A percentile compares a stretch with the other conserved stretches of the same genome.
phyloP scores from a whole-genome alignment of 2,113 vertebrate species.

The Platichthys stellatus region DNA sequence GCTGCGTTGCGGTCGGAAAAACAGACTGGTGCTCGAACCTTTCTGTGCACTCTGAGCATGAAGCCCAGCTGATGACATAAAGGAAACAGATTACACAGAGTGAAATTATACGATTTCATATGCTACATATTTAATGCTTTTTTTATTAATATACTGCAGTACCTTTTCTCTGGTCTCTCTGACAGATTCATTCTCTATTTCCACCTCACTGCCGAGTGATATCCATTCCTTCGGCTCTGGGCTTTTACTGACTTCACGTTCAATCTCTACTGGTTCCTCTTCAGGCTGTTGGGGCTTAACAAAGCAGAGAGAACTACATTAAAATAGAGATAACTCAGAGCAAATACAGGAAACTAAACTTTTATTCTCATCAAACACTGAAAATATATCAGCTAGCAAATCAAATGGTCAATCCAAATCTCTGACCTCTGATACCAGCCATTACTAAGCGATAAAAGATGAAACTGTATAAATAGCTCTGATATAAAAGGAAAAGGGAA shows the following conservation, averaged over 20 bases:
- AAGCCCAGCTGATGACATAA: slow-evolving; percentile 82
- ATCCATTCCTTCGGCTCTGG: slow-evolving; percentile 85
- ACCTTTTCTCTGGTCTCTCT: slow-evolving; percentile 76
- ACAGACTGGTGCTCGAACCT: slow-evolving; percentile 78
- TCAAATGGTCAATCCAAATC: too few relatives aligned
- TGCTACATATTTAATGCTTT: neutral
- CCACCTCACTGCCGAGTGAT: slow-evolving; percentile 90
- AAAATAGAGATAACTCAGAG: neutral
- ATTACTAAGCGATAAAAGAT: neutral
- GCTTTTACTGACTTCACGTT: slow-evolving; percentile 68
- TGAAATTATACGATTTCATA: neutral
- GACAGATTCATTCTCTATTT: slow-evolving; percentile 90
- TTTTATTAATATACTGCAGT: slow-evolving; percentile 10
- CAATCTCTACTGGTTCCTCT: slow-evolving; percentile 62
- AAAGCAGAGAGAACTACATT: slow-evolving; percentile 12
- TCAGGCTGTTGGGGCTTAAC: slow-evolving; percentile 76
- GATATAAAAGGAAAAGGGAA: neutral
- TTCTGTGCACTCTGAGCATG: slow-evolving; percentile 78
- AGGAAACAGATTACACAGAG: neutral
- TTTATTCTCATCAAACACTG: neutral
- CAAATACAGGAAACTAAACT: neutral
- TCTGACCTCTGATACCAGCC: neutral
- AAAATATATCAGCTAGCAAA: neutral
- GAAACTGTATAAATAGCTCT: neutral
- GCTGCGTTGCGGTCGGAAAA: slow-evolving; percentile 84